phyloP scores from a whole-genome alignment of 2,888 invertebrate species.

The Pterostichus niger region DNA sequence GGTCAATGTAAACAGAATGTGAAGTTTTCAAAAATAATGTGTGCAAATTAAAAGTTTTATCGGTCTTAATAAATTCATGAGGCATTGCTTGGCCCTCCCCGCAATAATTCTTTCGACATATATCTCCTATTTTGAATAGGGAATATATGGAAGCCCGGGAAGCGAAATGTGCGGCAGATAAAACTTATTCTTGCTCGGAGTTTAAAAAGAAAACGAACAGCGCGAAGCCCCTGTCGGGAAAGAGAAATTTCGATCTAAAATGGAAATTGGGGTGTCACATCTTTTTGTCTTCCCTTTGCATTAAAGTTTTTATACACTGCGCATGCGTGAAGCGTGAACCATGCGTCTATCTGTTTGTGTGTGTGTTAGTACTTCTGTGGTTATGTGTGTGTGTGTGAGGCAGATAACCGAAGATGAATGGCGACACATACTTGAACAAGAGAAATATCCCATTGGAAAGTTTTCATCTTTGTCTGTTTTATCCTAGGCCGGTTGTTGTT shows the following conservation, averaged over 20 bases:
- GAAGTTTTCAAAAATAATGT: not conserved
- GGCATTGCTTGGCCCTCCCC: not conserved
- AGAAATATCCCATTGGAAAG: constrained; percentile 75
- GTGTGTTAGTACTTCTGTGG: no score
- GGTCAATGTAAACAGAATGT: not conserved
- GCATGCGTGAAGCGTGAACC: constrained; percentile 69
- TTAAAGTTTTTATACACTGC: constrained; percentile 71
- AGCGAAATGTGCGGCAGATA: constrained; percentile 65
- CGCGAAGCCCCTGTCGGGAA: constrained; percentile 67
- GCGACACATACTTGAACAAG: constrained; percentile 75
- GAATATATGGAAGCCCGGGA: constrained; percentile 51
- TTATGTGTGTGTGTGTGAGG: constrained; percentile 69
- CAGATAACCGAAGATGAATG: constrained; percentile 76
- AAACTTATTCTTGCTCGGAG: constrained; percentile 64
- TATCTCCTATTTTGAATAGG: constrained; percentile 62
- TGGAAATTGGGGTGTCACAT: constrained; percentile 78
- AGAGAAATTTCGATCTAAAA: constrained; percentile 76
- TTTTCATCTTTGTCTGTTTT: constrained; percentile 72
- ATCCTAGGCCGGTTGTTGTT: constrained; percentile 62
- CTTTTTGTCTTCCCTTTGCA: constrained; percentile 74
- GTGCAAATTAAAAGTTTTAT: constrained; percentile 20
- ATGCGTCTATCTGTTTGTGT: no score
- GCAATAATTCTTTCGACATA: constrained; percentile 54
- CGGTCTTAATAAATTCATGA: constrained; percentile 32
- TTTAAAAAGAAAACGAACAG: constrained; percentile 64